Conservation (phyloP, 1,140 invertebrate genomes). For the Littorina saxatilis region DNA sequence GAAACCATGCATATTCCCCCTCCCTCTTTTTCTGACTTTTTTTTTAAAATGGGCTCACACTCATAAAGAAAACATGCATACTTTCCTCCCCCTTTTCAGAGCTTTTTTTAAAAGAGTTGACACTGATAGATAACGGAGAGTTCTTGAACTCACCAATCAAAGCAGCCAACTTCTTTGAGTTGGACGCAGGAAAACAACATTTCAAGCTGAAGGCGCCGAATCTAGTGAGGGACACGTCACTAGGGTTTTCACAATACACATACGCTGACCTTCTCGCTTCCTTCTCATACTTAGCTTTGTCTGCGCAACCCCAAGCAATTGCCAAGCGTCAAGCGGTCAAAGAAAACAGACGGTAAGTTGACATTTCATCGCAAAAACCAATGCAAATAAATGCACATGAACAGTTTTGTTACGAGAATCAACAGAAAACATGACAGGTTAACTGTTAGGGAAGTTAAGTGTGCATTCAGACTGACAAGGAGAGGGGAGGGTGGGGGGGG, state of each 20-base stretch:
- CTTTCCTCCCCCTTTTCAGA: too few species aligned
- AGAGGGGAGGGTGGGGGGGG: too few species aligned
- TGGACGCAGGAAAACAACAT: slow-evolving; percentile 48
- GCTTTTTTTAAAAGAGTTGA: too few species aligned
- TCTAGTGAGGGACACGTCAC: slow-evolving; percentile 39
- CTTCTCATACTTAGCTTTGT: slow-evolving; percentile 46
- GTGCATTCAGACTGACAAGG: neutral
- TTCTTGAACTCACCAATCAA: slow-evolving; percentile 53
- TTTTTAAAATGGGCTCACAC: too few species aligned
- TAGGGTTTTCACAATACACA: slow-evolving; percentile 45
- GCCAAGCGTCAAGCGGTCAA: slow-evolving; percentile 28
- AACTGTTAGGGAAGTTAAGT: too few species aligned
- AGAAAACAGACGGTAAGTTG: slow-evolving; percentile 4
- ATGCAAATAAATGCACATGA: neutral
- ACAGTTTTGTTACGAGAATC: too few species aligned
- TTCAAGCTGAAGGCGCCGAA: slow-evolving; percentile 43
- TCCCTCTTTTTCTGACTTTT: too few species aligned
- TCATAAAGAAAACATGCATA: too few species aligned
- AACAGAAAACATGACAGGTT: too few species aligned
- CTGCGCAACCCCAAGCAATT: slow-evolving; percentile 34
- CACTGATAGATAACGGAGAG: too few species aligned
- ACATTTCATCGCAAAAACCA: slow-evolving; percentile 3
- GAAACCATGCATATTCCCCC: too few species aligned
- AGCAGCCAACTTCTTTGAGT: slow-evolving; percentile 55
- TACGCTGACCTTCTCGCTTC: slow-evolving; percentile 31